Evolutionary conservation across 2,113 vertebrate species (phyloP).

Genomic region (Gopherus evgoodei): DNA sequence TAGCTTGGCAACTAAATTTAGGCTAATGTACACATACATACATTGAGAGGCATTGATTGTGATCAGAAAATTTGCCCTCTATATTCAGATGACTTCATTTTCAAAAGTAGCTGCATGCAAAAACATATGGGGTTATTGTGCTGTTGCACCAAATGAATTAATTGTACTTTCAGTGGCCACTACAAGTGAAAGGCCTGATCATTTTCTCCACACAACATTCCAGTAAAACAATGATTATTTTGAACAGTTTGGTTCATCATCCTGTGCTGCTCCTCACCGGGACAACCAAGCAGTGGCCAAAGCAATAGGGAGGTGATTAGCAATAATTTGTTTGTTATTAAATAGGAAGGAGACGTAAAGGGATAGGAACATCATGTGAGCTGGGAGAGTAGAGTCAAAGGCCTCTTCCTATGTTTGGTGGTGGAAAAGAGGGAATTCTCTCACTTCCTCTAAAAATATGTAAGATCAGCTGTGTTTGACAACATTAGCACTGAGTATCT

Average conservation of each 20-base stretch:
- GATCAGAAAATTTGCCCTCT: neutral
- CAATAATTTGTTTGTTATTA: neutral
- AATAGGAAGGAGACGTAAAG: neutral
- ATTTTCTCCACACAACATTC: neutral
- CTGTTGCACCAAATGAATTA: neutral
- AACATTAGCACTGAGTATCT: neutral
- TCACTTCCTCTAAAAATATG: neutral
- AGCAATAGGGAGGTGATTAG: neutral
- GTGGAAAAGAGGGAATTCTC: neutral
- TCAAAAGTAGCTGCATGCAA: neutral
- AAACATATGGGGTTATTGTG: fast-evolving
- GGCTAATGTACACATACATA: neutral
- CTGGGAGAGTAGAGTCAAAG: neutral
- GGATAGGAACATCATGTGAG: neutral
- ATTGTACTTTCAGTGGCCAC: fast-evolving
- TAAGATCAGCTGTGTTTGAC: neutral
- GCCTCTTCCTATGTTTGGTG: neutral
- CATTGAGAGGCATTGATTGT: neutral
- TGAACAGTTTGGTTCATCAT: neutral
- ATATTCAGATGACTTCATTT: neutral
- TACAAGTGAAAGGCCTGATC: neutral
- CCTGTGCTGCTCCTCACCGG: neutral
- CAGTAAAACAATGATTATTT: neutral
- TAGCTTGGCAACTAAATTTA: neutral
- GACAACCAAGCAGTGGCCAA: neutral